phyloP scores from a whole-genome alignment of 2,888 invertebrate genomes.

The Hirtodrosophila histrioides region DNA sequence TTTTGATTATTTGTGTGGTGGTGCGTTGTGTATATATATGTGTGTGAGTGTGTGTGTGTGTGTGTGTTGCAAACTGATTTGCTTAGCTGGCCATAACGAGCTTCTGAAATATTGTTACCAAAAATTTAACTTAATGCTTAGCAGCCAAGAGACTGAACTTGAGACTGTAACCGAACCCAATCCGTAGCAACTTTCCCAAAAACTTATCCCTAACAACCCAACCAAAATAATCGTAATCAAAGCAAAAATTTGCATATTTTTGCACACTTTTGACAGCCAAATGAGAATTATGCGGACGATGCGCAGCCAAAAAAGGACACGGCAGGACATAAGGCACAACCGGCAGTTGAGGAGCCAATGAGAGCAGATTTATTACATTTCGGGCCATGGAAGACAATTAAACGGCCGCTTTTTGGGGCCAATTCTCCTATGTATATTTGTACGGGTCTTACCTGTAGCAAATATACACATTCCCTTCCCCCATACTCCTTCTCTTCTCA shows the following conservation, averaged over 20 bases:
- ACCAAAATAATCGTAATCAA: slow-evolving; percentile 39
- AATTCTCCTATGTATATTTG: slow-evolving; percentile 29
- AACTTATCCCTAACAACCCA: slow-evolving; percentile 3
- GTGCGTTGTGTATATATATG: slow-evolving; percentile 3
- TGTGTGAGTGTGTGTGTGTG: slow-evolving; percentile 11
- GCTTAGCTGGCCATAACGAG: slow-evolving; percentile 47
- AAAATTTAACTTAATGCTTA: slow-evolving; percentile 45
- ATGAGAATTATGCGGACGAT: slow-evolving; percentile 32
- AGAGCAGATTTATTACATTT: slow-evolving; percentile 64
- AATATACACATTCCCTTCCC: slow-evolving; percentile 1
- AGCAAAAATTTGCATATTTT: slow-evolving; percentile 69
- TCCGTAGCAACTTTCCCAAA: slow-evolving; percentile 6
- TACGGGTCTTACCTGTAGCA: slow-evolving; percentile 20
- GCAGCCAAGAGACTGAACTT: slow-evolving; percentile 3
- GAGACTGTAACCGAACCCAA: neutral
- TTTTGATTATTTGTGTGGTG: slow-evolving; percentile 69
- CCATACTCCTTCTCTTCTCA: neutral
- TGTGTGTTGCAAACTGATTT: slow-evolving; percentile 36
- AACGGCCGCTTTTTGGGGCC: slow-evolving; percentile 42
- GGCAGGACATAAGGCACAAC: slow-evolving; percentile 3
- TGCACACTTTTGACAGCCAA: slow-evolving; percentile 42
- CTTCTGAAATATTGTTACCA: slow-evolving; percentile 26
- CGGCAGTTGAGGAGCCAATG: slow-evolving; percentile 35
- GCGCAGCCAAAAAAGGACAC: slow-evolving; percentile 4
- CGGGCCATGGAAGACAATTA: slow-evolving; percentile 63